A percentile compares a stretch with the other conserved stretches of the same genome.
These are phyloP conservation scores for Drosophila willistoni DNA, from an alignment of 1,140 invertebrate genomes.

Conservation along the genomic window DNA sequence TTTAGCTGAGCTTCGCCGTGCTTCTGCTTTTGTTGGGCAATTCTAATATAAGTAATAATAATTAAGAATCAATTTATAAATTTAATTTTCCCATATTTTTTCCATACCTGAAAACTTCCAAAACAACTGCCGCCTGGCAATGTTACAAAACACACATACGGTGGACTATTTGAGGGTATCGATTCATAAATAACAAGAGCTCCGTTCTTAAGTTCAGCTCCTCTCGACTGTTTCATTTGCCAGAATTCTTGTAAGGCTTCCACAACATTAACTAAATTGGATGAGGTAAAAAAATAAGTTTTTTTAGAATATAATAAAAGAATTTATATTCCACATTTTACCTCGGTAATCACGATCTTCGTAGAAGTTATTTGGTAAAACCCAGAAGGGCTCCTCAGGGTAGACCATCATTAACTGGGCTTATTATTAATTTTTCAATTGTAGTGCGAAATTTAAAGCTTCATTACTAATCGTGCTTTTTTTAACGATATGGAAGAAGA, in stretches of 20 bases:
- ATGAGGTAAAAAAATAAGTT: background rate
- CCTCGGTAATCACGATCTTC: slow-evolving; percentile 78
- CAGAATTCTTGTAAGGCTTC: slow-evolving; percentile 98
- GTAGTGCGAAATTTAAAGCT: slow-evolving; percentile 25
- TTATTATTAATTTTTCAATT: background rate
- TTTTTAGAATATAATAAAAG: too few species aligned
- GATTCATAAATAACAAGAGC: slow-evolving; percentile 98
- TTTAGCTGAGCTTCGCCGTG: slow-evolving; percentile 95
- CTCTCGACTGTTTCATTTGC: slow-evolving; percentile 96
- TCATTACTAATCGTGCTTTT: slow-evolving; percentile 17
- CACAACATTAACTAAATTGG: slow-evolving; percentile 92
- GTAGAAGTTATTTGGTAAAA: slow-evolving; percentile 77
- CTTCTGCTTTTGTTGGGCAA: slow-evolving; percentile 97
- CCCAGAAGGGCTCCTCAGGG: slow-evolving; percentile 82
- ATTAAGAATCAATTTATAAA: background rate
- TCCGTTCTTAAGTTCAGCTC: slow-evolving; percentile 94
- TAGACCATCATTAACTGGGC: slow-evolving; percentile 65
- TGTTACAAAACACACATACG: slow-evolving; percentile 97
- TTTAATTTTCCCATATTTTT: background rate
- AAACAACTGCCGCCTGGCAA: slow-evolving; percentile 97
- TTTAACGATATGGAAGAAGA: background rate
- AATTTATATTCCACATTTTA: slow-evolving; percentile 26
- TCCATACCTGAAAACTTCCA: slow-evolving; percentile 93
- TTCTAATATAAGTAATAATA: slow-evolving; percentile 85
- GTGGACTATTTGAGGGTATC: slow-evolving; percentile 93